A percentile compares a stretch with the other conserved stretches of the same genome.
Conservation (phyloP, 2,113 vertebrate genomes). For the Paedocypris sp. region DNA sequence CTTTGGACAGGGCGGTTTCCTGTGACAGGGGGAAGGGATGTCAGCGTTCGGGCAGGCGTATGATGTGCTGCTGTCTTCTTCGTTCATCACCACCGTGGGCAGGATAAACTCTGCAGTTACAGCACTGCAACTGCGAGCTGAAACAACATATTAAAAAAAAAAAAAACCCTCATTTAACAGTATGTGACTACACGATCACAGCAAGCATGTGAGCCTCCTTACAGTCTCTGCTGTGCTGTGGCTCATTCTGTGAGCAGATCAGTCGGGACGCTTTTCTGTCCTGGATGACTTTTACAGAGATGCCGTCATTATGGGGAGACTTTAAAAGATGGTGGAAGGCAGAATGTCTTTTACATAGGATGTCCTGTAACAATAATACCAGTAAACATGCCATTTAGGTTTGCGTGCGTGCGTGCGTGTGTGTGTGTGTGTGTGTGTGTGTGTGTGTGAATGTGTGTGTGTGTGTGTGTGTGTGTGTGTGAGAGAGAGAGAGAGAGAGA, state of each 20-base stretch:
- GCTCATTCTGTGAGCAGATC: constrained; percentile 53
- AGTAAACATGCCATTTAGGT: too few species aligned
- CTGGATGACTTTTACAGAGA: constrained; percentile 60
- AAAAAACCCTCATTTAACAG: too few species aligned
- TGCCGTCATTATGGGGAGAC: constrained; percentile 71
- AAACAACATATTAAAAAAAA: not conserved
- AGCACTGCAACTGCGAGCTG: constrained; percentile 28
- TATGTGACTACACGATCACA: not conserved
- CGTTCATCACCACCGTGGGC: constrained; percentile 20
- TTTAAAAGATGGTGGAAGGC: constrained; percentile 71
- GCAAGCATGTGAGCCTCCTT: constrained; percentile 9
- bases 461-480: too few species aligned
- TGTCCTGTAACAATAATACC: constrained; percentile 61
- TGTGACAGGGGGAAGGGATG: constrained; percentile 37
- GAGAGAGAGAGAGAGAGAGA: too few species aligned
- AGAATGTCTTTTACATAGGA: constrained; percentile 65
- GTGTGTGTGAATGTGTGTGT: too few species aligned
- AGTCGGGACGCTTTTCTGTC: constrained; percentile 68
- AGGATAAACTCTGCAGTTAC: constrained; percentile 23
- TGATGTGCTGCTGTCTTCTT: constrained; percentile 10
- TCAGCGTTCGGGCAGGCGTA: constrained; percentile 18
- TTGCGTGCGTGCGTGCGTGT: too few species aligned
- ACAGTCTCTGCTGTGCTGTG: constrained; percentile 70
- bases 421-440: too few species aligned
- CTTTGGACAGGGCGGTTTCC: constrained; percentile 54